Evolutionary conservation across 2,113 vertebrate species (phyloP), one percentile per base, ranked within the genome.

Genomic region (Petaurus breviceps): DNA sequence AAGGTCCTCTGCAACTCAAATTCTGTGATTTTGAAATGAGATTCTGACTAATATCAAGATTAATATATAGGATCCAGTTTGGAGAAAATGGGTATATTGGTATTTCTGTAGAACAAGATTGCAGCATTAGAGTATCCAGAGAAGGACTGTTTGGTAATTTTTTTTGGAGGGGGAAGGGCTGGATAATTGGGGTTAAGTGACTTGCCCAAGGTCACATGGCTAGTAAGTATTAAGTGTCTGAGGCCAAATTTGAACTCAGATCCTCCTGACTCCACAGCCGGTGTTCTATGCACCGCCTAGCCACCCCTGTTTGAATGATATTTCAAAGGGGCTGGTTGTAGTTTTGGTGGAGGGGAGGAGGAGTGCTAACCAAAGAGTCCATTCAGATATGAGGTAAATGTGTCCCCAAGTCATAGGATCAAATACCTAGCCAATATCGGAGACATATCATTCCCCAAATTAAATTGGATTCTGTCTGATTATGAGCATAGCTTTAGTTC

Each of bases 51-150:
- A 26, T 68, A 77, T 37, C 50, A 2, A 23, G 31, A 92, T 28
- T 94, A 51, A n/a, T 93, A 91, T 68, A 95, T 37, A 92, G 9
- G 25, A 68, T 91, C 25, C 9, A 51, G 43, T 57, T 95, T 94
- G 3, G 31, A 89, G 51, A 25, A 53, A 51, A 91, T 37, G 25
- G 92, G 51, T 51, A 93, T 91, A 89, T 95, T 96, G 92, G 51
- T 53, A 0, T 93, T 91, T 96, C 90, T 55, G 50, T 16, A 93
- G 61, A 61, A 55, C 96, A 93, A 94, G 94, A 91, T 94, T 94
- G 31, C 93, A 91, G 12, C 91, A 3, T 97, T 97, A 96, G 24
- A 96, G 55, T 95, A 97, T 94, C 57, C 92, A 51, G 49, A 94
- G 51, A 96, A 55, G 57, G 46, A 96, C 54, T 51, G 37, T 84